A percentile compares a stretch with the other conserved stretches of the same genome.
Conservation (phyloP, 2,888 invertebrate genomes). For the Spodoptera littoralis region DNA sequence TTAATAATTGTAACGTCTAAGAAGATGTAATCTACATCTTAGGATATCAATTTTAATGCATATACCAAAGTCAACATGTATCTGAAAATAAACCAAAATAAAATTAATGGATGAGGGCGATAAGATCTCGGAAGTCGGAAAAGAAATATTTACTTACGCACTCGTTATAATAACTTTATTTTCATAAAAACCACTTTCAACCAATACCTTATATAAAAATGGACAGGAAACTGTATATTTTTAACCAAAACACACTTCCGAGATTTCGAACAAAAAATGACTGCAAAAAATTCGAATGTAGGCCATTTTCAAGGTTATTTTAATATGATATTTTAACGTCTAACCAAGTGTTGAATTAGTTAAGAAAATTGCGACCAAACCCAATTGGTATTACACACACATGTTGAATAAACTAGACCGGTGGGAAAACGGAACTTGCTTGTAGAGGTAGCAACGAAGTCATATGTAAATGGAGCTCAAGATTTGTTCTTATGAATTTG, state of each 20-base stretch:
- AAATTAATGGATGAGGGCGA: too few species aligned
- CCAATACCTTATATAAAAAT: too few species aligned
- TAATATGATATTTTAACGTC: constrained; percentile 58
- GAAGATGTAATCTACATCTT: too few species aligned
- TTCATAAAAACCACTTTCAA: too few species aligned
- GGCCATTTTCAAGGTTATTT: constrained; percentile 47
- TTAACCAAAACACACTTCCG: constrained; percentile 19
- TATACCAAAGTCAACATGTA: too few species aligned
- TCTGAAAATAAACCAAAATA: too few species aligned
- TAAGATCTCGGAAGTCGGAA: too few species aligned
- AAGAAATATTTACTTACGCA: too few species aligned
- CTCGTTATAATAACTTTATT: too few species aligned
- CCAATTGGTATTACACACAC: constrained; percentile 64
- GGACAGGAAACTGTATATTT: not conserved
- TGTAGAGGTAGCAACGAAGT: constrained; percentile 60
- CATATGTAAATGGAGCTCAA: constrained; percentile 2
- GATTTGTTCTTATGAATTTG: constrained; percentile 3
- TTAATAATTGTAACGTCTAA: too few species aligned
- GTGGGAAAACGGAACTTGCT: constrained; percentile 73
- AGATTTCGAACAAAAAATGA: not conserved
- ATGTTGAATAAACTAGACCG: constrained; percentile 65
- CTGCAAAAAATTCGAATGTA: constrained; percentile 37
- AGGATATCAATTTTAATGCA: too few species aligned
- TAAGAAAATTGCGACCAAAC: constrained; percentile 69
- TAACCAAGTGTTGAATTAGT: constrained; percentile 61